phyloP scores from a whole-genome alignment of 2,113 vertebrate genomes.

The Scalopus aquaticus region DNA sequence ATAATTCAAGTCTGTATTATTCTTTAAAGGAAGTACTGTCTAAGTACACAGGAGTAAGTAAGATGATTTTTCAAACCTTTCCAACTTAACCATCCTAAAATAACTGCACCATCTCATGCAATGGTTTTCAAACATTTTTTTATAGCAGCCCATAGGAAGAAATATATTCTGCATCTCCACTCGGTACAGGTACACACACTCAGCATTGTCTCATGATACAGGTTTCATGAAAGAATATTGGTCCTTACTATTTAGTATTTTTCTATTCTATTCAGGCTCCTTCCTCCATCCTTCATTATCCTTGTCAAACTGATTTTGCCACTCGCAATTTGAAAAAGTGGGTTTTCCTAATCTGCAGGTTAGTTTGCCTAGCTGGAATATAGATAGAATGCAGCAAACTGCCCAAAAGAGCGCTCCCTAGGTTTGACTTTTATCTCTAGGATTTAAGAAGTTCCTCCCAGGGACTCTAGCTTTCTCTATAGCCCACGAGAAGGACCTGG shows the following conservation, averaged over 20 bases:
- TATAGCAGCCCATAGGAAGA: background rate
- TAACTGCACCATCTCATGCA: background rate
- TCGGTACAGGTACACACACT: background rate
- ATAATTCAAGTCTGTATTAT: conserved; percentile 28
- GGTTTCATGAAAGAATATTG: conserved; percentile 9
- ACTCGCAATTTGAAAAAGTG: conserved; percentile 15
- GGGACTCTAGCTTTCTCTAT: background rate
- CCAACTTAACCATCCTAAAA: background rate
- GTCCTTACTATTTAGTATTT: background rate
- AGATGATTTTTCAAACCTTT: conserved; percentile 51
- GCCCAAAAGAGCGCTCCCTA: background rate
- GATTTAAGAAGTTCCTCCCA: background rate
- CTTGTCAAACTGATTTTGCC: background rate
- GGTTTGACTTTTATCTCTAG: conserved; percentile 13
- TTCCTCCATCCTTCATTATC: background rate
- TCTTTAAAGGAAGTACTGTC: conserved; percentile 47
- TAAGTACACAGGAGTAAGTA: background rate
- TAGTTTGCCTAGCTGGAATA: background rate
- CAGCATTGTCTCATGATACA: background rate
- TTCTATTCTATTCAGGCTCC: background rate
- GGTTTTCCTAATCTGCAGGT: background rate
- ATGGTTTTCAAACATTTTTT: conserved; percentile 4
- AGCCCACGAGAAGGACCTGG: background rate
- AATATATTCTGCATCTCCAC: background rate
- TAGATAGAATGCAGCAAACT: background rate